Evolutionary conservation across 1,140 invertebrate species (phyloP), one percentile per base, ranked within the genome.

Genomic region (Cotesia vestalis): DNA sequence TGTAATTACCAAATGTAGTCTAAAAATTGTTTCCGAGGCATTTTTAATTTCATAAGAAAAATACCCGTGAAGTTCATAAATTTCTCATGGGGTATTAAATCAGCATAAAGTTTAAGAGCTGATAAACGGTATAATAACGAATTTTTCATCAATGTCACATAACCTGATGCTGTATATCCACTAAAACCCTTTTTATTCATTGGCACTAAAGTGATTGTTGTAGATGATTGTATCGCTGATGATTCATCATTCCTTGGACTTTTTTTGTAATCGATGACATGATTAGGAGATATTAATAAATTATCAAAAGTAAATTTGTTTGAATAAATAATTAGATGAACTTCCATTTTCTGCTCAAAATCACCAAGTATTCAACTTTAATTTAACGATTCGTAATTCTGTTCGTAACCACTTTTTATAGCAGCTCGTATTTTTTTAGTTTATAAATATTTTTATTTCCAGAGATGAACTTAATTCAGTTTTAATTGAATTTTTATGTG

Each of bases 1-100:
- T 34, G 40, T 17, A 81, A 83, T 87, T 87, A 91, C 91, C 91
- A 92, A 70, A 86, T 88, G 78, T 90, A 90, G 85, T 94, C 92
- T 72, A 94, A 84, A 52, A 91, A 88, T 78, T 93, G 89, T 69
- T 81, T 87, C 36, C 84, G 87, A 6, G 91, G 90, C 35, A 86
- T 80, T 53, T 73, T 68, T 27, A 87, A 71, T 68, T 78, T 85
- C 12, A 86, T 61, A 3, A 83, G 76, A 74, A 86, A 71, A 4
- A 81, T 46, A 9, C 8, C 4, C 62, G 73, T 59, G 6, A 51
- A 40, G 17, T 73, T 35, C n/a, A 52, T 17, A 3, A 14, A 14
- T 3, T 55, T 12, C 34, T 69, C 71, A 1, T 12, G 59, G 35
- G 57, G 2, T 20, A 68, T 53, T 35, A 76, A 76, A 38, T 71